Percentiles rank a stretch among this genome's conserved stretches.
Conservation (phyloP, 2,797 vertebrate genomes). For the Xenops minutus region DNA sequence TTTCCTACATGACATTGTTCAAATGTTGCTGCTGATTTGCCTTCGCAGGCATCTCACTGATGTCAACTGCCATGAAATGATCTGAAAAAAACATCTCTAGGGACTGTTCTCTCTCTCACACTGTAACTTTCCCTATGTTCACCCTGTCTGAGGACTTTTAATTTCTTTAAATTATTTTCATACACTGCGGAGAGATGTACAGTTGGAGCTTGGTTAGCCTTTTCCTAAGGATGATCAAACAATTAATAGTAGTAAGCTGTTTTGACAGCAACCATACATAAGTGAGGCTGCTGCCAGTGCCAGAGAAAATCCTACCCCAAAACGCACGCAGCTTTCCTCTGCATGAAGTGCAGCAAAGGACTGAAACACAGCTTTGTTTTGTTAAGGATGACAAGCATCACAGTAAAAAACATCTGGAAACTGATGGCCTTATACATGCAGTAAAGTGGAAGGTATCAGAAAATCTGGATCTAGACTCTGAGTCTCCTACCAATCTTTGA, state of each 20-base stretch:
- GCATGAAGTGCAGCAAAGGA: neutral
- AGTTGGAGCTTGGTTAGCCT: neutral
- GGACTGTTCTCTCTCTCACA: neutral
- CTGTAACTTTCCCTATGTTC: neutral
- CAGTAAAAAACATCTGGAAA: neutral
- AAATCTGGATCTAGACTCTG: neutral
- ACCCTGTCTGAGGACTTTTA: neutral
- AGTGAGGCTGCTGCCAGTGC: neutral
- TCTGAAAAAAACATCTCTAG: neutral
- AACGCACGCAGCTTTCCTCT: neutral
- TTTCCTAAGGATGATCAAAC: neutral
- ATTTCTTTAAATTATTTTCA: neutral
- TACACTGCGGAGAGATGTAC: neutral
- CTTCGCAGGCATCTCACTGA: neutral
- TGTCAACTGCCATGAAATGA: neutral
- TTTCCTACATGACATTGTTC: neutral
- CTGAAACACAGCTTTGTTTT: neutral
- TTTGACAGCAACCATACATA: conserved; percentile 5
- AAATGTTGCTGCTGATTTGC: neutral
- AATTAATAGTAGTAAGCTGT: neutral
- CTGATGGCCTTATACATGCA: neutral
- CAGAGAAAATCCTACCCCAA: neutral
- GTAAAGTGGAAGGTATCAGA: neutral
- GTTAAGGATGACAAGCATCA: neutral
- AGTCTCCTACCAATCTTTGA: conserved; percentile 15